Base-by-base conservation (phyloP, 2,797 vertebrate species). In the Protosalanx chinensis region DNA sequence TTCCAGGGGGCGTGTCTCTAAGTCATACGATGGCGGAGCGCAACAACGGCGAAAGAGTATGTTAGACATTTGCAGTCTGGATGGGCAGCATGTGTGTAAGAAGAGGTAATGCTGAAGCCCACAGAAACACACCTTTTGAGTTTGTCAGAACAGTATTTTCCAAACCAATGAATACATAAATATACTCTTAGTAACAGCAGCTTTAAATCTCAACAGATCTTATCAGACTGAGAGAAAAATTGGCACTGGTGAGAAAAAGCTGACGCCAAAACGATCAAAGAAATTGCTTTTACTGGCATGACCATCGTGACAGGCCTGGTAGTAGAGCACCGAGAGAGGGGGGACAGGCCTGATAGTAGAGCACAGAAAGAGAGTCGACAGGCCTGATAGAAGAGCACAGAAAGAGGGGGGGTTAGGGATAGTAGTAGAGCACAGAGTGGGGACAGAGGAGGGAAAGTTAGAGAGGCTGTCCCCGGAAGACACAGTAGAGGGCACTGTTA, bases 401-500 rank as follows among this genome's bases (percentile, higher is more conserved):
- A 41, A 10, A 41, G 10, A 41, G 10, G 37, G 37, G 37, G 37
- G 35, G 8, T 10, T 10, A 41, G 37, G 37, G 8, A 8, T 12
- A 10, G 37, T 41, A 41, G 37, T 41, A 41, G 37, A 41, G 37
- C 37, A 41, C 10, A 41, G 37, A 27, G 23, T 7, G 57, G 15
- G 65, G 8, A 64, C 33, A 16, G 27, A 37, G 58, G 30, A 76
- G 68, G 7, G 30, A 53, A 60, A 32, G 32, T 60, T 16, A 72
- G 62, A 64, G 63, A 56, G 49, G 4, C 15, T 37, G 73, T 67
- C 72, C 10, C 32, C 35, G 29, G 4, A 6, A 8, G 13, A 71
- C 72, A 46, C 84, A 86, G 80, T 64, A 74, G 75, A 77, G 78
- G 79, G 76, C 59, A 16, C 18, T 33, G 1, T 66, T 58, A 30